Base-by-base conservation (phyloP, 1,140 invertebrate genomes). In the Eurosta solidaginis region DNA sequence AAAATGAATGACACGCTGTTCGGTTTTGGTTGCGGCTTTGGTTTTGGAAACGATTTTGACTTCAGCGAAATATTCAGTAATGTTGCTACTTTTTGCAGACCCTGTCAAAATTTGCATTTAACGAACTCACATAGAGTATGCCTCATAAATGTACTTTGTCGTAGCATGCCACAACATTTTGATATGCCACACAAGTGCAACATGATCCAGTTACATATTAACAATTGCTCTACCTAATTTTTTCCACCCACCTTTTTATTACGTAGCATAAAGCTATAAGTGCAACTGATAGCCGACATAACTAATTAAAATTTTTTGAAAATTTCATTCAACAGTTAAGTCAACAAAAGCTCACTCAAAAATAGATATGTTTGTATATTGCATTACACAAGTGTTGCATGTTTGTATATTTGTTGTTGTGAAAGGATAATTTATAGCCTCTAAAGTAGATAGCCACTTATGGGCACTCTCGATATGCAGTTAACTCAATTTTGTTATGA, bases 251-350 rank as follows among this genome's bases (percentile, higher is more conserved):
- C 9, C 22, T 52, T 27, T 27, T 10, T 10, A 52, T 7, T 52
- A 20, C 9, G n/a, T 74, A 42, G 40, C 68, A 42, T 44, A 36
- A 20, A 25, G 73, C 9, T 33, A 59, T 74, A 63, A 47, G 81
- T 78, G 33, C 78, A 77, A 81, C 83, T 83, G 84, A 85, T 85
- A 85, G 84, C 84, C 75, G 22, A 45, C 42, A 75, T 75, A 83
- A n/a, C n/a, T n/a, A n/a, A 85, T 85, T 85, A 85, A 85, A 84
- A 85, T 85, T 85, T 85, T n/a, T n/a, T 85, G 83, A 84, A 83
- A 52, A 76, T 75, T 75, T 33, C 45, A 45, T 75, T 75, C 73
- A 75, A 45, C 42, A 68, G 59, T 68, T 68, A 68, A 68, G 59
- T 68, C 59, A 68, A 68, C 59, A 68, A 42, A n/a, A n/a, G n/a